These are phyloP conservation scores for Lutraria rhynchaena DNA, from an alignment of 1,140 invertebrate species.

Conservation along the genomic window DNA sequence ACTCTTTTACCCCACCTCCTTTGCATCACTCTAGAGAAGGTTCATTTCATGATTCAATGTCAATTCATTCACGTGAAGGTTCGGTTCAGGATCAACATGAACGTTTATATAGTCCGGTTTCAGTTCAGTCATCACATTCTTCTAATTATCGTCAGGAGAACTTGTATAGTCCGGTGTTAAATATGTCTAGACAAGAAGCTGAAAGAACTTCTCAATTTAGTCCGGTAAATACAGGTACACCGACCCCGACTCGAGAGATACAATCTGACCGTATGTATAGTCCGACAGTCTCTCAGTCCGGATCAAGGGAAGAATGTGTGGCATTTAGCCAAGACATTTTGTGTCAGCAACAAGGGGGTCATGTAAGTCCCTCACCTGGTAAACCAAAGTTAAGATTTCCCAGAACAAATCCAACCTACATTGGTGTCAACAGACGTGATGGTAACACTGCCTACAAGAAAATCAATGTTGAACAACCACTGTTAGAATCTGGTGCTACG, in stretches of 20 bases:
- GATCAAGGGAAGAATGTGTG: slow-evolving; percentile 70
- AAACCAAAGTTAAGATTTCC: slow-evolving; percentile 80
- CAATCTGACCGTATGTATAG: slow-evolving; percentile 65
- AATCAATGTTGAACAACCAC: slow-evolving; percentile 70
- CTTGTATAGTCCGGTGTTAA: slow-evolving; percentile 55
- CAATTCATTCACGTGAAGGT: slow-evolving; percentile 51
- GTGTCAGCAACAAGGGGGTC: slow-evolving; percentile 69
- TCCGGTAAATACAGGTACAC: slow-evolving; percentile 33
- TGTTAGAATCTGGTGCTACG: slow-evolving; percentile 61
- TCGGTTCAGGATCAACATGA: slow-evolving; percentile 63
- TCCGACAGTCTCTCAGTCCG: slow-evolving; percentile 50
- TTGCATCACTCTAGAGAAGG: slow-evolving; percentile 57
- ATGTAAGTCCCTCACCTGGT: slow-evolving; percentile 72
- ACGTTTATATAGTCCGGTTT: slow-evolving; percentile 69
- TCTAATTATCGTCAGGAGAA: slow-evolving; percentile 50
- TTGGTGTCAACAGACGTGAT: slow-evolving; percentile 75
- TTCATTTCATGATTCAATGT: slow-evolving; percentile 58
- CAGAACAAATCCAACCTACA: slow-evolving; percentile 81
- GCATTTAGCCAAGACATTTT: slow-evolving; percentile 79
- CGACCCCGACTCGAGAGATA: slow-evolving; percentile 31
- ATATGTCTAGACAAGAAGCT: slow-evolving; percentile 39
- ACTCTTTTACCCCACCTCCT: slow-evolving; percentile 59
- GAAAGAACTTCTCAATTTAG: slow-evolving; percentile 39
- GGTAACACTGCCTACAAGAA: slow-evolving; percentile 76
- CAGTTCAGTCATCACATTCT: slow-evolving; percentile 54